Base-by-base conservation (phyloP, 2,113 vertebrate genomes). In the Charadrius vociferus region DNA sequence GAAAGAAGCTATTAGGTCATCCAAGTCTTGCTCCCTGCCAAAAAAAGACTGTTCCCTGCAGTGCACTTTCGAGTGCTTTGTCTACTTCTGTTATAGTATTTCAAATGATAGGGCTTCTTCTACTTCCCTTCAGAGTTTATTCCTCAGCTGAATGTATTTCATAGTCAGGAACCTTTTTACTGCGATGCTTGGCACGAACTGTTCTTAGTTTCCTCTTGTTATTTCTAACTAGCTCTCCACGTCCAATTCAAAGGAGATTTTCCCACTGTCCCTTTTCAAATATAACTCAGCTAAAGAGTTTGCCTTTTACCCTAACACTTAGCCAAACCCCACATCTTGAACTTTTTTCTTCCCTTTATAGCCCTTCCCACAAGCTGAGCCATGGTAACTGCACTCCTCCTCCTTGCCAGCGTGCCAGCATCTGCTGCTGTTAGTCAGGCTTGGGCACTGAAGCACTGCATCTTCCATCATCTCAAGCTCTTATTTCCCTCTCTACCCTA, bases 1-100 rank as follows among this genome's bases (percentile, higher is more conserved):
- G 95, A 93, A 95, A 92, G 94, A 92, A 90, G 83, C 68, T 92
- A 71, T 75, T 85, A 95, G 94, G 86, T 95, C 95, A 96, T 88
- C 83, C 73, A 92, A 92, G 88, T 62, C 88, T 78, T 8, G 6
- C 43, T 92, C 39, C 37, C 52, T 95, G 95, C 88, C 95, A 96
- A 87, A 88, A 90, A 86, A 78, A 70, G 50, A 36, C 61, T 89
- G 72, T 22, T 96, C 90, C 90, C 92, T 63, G 63, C 83, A 93
- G 86, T 39, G 92, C 43, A 74, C 65, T 95, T 93, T 74, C 6
- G 22, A 92, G 55, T 61, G 83, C 80, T 96, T 84, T 91, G 90
- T 95, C 95, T 86, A 7, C 61, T 92, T 58, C 37, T 61, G 82
- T 92, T 96, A 78, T 1, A 84, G 52, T 37, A 90, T 84, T 92